Conservation (phyloP, 2,113 vertebrate species). For the Sigmodon hispidus region DNA sequence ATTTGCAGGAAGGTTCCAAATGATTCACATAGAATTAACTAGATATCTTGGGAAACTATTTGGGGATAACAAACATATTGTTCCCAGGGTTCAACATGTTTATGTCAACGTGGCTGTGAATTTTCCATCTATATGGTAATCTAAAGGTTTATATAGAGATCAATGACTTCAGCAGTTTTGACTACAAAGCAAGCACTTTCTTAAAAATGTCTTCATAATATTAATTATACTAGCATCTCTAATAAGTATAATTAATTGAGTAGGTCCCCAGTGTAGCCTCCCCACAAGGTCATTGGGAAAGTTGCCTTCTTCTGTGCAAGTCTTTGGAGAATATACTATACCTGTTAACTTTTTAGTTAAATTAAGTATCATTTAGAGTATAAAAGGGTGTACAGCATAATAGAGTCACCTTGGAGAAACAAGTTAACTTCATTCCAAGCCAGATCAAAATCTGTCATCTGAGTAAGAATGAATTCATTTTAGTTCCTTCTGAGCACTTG, state of each 20-base stretch:
- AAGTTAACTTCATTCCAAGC: background rate
- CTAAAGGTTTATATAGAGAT: background rate
- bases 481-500: conserved; percentile 13
- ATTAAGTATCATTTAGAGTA: background rate
- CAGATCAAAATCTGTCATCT: background rate
- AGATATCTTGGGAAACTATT: conserved; percentile 64
- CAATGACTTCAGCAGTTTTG: conserved; percentile 50
- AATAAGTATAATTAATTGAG: conserved; percentile 1
- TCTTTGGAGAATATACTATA: background rate
- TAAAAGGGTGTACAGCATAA: conserved; percentile 4
- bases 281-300: background rate
- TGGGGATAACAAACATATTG: conserved; percentile 34
- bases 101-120: background rate
- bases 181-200: background rate
- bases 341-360: background rate
- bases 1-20: conserved; percentile 46
- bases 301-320: background rate
- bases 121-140: conserved; percentile 29
- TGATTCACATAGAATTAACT: conserved; percentile 23
- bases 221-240: background rate
- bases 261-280: background rate
- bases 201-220: background rate
- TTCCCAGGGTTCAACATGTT: background rate
- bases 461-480: background rate
- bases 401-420: background rate